These are phyloP conservation scores for Eristalis tenax DNA, from an alignment of 2,888 invertebrate species.

Conservation along the genomic window DNA sequence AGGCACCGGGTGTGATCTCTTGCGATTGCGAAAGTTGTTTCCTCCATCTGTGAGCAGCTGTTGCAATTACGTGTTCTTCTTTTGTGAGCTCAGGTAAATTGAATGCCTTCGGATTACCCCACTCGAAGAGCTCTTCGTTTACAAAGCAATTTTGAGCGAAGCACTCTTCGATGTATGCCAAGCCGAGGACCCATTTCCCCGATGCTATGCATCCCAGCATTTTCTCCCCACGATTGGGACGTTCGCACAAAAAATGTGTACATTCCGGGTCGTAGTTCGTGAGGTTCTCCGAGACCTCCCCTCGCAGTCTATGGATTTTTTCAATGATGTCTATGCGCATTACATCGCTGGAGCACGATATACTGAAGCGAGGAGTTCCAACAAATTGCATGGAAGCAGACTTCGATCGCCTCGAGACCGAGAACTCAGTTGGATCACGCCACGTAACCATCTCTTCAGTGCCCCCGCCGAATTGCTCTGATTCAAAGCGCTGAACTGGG, in stretches of 20 bases:
- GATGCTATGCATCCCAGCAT: constrained; percentile 92
- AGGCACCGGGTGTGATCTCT: constrained; percentile 82
- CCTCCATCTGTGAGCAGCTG: constrained; percentile 88
- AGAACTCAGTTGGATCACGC: constrained; percentile 84
- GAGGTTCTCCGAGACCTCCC: constrained; percentile 78
- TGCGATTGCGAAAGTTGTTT: constrained; percentile 81
- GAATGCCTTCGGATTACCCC: constrained; percentile 88
- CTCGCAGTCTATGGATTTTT: constrained; percentile 76
- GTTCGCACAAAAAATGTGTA: constrained; percentile 90
- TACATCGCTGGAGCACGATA: constrained; percentile 78
- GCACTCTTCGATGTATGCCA: constrained; percentile 88
- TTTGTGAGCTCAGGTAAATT: constrained; percentile 81
- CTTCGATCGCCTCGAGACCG: constrained; percentile 74
- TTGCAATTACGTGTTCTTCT: constrained; percentile 82
- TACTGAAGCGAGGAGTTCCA: constrained; percentile 79
- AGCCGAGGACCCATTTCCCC: constrained; percentile 94
- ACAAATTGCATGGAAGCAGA: constrained; percentile 75
- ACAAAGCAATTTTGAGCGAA: constrained; percentile 79
- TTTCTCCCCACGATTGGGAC: constrained; percentile 92
- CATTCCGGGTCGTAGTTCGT: constrained; percentile 84
- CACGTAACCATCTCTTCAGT: constrained; percentile 87
- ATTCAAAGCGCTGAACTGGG: constrained; percentile 78
- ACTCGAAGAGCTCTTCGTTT: constrained; percentile 90
- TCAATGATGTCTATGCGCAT: constrained; percentile 75
- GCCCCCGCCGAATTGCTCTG: constrained; percentile 77